Evolutionary conservation across 2,113 vertebrate species (phyloP), one percentile per base, ranked within the genome.

Genomic region (Neodon shergylaensis): DNA sequence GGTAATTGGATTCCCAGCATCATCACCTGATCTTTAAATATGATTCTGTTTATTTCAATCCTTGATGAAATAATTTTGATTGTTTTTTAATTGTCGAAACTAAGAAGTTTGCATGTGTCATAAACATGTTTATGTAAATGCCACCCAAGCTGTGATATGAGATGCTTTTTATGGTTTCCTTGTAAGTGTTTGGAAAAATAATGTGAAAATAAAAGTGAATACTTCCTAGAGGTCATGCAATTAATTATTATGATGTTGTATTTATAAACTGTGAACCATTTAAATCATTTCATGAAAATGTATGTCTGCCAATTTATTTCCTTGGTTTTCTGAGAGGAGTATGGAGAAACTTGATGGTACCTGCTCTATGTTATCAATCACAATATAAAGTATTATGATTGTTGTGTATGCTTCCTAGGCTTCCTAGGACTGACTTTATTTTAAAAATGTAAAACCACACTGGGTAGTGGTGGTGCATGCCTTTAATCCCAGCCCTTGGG

Each of bases 391-490:
- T 36, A 78, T 49, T 79, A 79, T 81, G 3, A 36, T 81, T 81
- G 33, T 54, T 79, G 19, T 79, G 1, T 24, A 21, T 12, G 31
- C 19, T 22, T 81, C 10, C 49, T 19, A 54, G 16, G 4, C 19
- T 22, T 81, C 19, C 49, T 19, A 54, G 16, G 8, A 81, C n/a
- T 81, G 19, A 54, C 22, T 81, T n/a, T 81, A 54, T 54, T 79
- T 81, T 13, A 6, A 81, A 81, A 81, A 54, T 81, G 49, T n/a
- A 54, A 54, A 79, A 54, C 28, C 4, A 54, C 0, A 14, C 14
- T 0, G 0, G 52, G 52, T 54, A 4, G 52, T 52, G 14, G 8
- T n/a, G n/a, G n/a, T n/a, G n/a, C n/a, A n/a, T n/a, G n/a, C n/a
- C n/a, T n/a, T n/a, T n/a, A n/a, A n/a, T n/a, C n/a, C n/a, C n/a